Percentiles rank a stretch among this genome's conserved stretches.
Conservation (phyloP, 2,888 invertebrate genomes). For the Eupsilia transversa region DNA sequence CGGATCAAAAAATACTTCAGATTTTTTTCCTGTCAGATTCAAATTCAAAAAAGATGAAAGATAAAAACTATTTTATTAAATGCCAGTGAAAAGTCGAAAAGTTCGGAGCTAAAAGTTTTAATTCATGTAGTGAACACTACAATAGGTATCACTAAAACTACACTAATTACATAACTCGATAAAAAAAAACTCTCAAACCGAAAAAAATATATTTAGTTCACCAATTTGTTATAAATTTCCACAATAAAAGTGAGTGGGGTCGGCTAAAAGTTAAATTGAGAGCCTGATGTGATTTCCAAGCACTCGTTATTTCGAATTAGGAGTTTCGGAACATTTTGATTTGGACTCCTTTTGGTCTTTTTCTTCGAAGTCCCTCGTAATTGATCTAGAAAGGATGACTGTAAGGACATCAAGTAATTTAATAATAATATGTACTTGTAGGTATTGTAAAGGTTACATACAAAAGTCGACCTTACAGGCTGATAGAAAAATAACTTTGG, state of each 20-base stretch:
- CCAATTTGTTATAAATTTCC: constrained; percentile 64
- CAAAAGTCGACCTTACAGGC: too few relatives aligned
- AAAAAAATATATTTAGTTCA: constrained; percentile 11
- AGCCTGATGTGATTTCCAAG: constrained; percentile 66
- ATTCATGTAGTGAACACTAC: too few relatives aligned
- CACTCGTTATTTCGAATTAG: constrained; percentile 58
- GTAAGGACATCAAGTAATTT: constrained; percentile 36
- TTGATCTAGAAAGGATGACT: constrained; percentile 36
- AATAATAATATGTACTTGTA: constrained; percentile 14
- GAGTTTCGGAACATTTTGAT: constrained; percentile 50
- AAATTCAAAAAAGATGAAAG: too few relatives aligned
- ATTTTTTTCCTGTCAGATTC: too few relatives aligned
- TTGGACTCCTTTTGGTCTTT: constrained; percentile 28
- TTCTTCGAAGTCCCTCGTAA: constrained; percentile 37
- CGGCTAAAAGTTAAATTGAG: constrained; percentile 71
- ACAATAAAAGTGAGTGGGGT: constrained; percentile 60
- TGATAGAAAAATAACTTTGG: too few relatives aligned
- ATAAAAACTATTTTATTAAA: too few relatives aligned
- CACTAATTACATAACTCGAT: constrained; percentile 18
- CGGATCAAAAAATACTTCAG: too few relatives aligned
- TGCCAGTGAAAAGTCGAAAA: too few relatives aligned
- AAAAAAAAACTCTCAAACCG: constrained; percentile 8
- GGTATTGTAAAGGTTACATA: too few relatives aligned
- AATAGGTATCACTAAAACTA: not conserved
- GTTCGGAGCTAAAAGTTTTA: too few relatives aligned